These are phyloP conservation scores for Potamarius usumacintae DNA, from an alignment of 2,113 vertebrate species.

Conservation along the genomic window DNA sequence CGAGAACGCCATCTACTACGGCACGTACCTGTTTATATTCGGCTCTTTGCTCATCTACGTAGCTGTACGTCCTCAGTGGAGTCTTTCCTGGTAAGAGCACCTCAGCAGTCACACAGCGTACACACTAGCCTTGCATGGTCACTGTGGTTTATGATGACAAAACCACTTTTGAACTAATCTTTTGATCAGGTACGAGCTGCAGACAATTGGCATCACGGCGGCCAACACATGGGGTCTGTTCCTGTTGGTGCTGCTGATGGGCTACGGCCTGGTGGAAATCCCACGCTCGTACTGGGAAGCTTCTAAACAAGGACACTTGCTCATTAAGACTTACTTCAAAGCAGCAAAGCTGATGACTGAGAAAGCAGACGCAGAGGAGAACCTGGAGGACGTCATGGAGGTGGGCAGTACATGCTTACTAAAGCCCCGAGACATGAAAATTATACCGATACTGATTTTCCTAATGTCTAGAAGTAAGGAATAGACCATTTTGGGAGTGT, in stretches of 20 bases:
- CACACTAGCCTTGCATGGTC: not conserved
- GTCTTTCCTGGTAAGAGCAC: constrained; percentile 86
- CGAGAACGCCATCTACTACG: constrained; percentile 97
- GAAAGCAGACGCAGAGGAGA: constrained; percentile 95
- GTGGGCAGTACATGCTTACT: constrained; percentile 59
- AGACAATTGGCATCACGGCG: constrained; percentile 95
- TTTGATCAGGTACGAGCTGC: constrained; percentile 85
- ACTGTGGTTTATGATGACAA: not conserved
- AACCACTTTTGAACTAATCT: not conserved
- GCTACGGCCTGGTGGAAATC: constrained; percentile 95
- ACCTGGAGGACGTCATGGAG: constrained; percentile 96
- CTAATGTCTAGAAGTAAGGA: not conserved
- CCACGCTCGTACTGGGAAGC: constrained; percentile 94
- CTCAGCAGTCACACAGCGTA: not conserved
- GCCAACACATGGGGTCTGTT: constrained; percentile 98
- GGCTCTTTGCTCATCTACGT: constrained; percentile 97
- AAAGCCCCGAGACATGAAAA: not conserved
- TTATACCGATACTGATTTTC: not conserved
- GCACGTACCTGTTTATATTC: constrained; percentile 95
- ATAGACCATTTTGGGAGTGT: not conserved
- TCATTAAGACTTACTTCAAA: constrained; percentile 97
- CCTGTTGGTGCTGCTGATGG: constrained; percentile 90
- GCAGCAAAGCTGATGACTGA: constrained; percentile 95
- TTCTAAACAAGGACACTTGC: constrained; percentile 86
- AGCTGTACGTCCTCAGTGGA: constrained; percentile 86